Conservation (phyloP, 2,888 invertebrate species). For the Tipula helvola region DNA sequence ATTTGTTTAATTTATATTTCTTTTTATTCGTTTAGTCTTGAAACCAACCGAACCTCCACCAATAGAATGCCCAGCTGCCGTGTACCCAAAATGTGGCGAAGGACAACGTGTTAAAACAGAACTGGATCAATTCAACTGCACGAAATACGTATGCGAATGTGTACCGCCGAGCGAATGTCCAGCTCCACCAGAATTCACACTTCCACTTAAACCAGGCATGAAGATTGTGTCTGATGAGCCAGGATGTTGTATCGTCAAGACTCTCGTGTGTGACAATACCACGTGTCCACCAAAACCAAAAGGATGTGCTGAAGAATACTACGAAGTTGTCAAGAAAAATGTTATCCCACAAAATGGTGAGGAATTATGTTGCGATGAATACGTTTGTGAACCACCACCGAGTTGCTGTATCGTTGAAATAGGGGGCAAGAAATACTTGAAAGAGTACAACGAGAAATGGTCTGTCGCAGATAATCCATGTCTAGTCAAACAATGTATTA, state of each 20-base stretch:
- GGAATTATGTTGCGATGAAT: slow-evolving; percentile 49
- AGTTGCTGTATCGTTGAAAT: slow-evolving; percentile 29
- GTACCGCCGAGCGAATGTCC: slow-evolving; percentile 59
- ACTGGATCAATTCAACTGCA: slow-evolving; percentile 51
- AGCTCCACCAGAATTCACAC: slow-evolving; percentile 30
- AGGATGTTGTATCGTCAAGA: slow-evolving; percentile 59
- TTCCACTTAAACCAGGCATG: slow-evolving; percentile 49
- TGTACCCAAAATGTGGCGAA: slow-evolving; percentile 54
- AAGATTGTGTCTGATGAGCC: slow-evolving; percentile 40
- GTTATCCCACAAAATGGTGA: slow-evolving; percentile 10
- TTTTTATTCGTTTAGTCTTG: background rate
- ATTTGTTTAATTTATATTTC: background rate
- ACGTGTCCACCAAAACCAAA: slow-evolving; percentile 45
- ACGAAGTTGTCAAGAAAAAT: slow-evolving; percentile 32
- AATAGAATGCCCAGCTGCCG: slow-evolving; percentile 46
- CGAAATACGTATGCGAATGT: slow-evolving; percentile 66
- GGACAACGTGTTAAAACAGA: slow-evolving; percentile 59
- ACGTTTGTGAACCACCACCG: slow-evolving; percentile 30
- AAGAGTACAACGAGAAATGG: slow-evolving; percentile 37
- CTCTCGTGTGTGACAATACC: slow-evolving; percentile 46
- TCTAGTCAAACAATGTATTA: slow-evolving; percentile 26
- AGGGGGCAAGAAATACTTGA: slow-evolving; percentile 27
- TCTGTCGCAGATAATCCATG: slow-evolving; percentile 35
- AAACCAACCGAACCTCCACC: slow-evolving; percentile 35
- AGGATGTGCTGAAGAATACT: slow-evolving; percentile 38